Base-by-base conservation (phyloP, 2,888 invertebrate genomes). In the Tuberolachnus salignus region DNA sequence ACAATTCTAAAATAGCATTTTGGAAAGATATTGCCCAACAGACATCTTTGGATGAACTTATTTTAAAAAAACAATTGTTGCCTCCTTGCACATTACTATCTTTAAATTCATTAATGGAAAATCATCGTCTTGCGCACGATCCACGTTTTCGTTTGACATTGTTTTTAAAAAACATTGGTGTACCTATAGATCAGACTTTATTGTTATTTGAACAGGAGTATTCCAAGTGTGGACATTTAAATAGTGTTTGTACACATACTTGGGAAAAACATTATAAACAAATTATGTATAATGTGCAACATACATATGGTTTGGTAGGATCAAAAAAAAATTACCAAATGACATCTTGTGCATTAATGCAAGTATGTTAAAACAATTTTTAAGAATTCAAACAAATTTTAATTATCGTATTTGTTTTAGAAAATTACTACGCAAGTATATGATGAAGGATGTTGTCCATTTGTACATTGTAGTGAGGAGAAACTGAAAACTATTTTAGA, bases 251-350 rank as follows among this genome's bases (percentile, higher is more conserved):
- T 82, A 86, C 86, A 23, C 92, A 92, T 82, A 87, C 86, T 82
- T 92, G 92, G 92, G 87, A 88, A 69, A 87, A 86, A 66, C 88
- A 90, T 85, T 88, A 88, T 82, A 88, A 87, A 49, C 89, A 90
- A 83, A 91, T 89, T 84, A 84, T 88, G 6, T 91, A 91, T 85
- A 90, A 90, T 80, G 90, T 92, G 70, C 86, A 91, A 81, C 92
- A 92, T 83, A 86, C 92, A 85, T 92, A 92, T 86, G 92, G 92
- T 0, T 85, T 91, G 69, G 91, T 91, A 85, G 92, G 92, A 4
- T 86, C 88, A n/a, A 87, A 88, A 82, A 90, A 87, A 83, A 88
- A 87, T 83, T 92, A 92, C 83, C 85, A 85, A 63, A 89, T 89
- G 34, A 89, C 89, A 57, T 88, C 87, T 81, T 92, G 92, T 83